phyloP scores from a whole-genome alignment of 2,888 invertebrate genomes.

The Hypolimnas misippus region DNA sequence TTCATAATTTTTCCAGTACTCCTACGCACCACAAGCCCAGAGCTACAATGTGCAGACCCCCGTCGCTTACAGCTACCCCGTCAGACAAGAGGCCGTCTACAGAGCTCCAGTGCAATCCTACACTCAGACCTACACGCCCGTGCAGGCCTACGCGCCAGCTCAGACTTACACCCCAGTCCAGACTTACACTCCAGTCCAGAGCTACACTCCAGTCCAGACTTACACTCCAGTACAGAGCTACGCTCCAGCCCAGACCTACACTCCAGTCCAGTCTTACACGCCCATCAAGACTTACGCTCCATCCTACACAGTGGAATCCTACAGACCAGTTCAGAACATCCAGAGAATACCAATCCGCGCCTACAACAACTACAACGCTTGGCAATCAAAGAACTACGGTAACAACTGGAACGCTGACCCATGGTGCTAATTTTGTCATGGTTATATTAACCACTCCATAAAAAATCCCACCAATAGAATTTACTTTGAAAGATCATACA shows the following conservation, averaged over 20 bases:
- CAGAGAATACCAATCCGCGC: slow-evolving; percentile 14
- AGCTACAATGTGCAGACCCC: slow-evolving; percentile 26
- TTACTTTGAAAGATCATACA: background rate
- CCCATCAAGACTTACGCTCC: slow-evolving; percentile 23
- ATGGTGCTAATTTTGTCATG: slow-evolving; percentile 30
- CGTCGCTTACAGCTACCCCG: slow-evolving; percentile 27
- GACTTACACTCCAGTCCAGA: slow-evolving; percentile 15
- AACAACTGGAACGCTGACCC: slow-evolving; percentile 27
- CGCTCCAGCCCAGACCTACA: slow-evolving; percentile 16
- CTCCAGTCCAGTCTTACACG: background rate
- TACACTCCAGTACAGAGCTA: slow-evolving; percentile 23
- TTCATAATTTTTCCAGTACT: slow-evolving; percentile 26
- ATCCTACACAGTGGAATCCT: background rate
- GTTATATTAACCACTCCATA: background rate
- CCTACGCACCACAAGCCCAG: slow-evolving; percentile 20
- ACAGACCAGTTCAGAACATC: slow-evolving; percentile 16
- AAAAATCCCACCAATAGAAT: background rate
- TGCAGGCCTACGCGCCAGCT: slow-evolving; percentile 13
- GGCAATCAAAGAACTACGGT: slow-evolving; percentile 26
- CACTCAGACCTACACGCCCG: slow-evolving; percentile 16
- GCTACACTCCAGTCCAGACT: slow-evolving; percentile 13
- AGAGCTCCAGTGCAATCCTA: slow-evolving; percentile 24
- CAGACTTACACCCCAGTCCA: slow-evolving; percentile 14
- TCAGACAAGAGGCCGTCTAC: slow-evolving; percentile 34
- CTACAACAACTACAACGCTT: slow-evolving; percentile 14